These are phyloP conservation scores for Drosophila novamexicana DNA, from an alignment of 1,140 invertebrate genomes.

Conservation along the genomic window DNA sequence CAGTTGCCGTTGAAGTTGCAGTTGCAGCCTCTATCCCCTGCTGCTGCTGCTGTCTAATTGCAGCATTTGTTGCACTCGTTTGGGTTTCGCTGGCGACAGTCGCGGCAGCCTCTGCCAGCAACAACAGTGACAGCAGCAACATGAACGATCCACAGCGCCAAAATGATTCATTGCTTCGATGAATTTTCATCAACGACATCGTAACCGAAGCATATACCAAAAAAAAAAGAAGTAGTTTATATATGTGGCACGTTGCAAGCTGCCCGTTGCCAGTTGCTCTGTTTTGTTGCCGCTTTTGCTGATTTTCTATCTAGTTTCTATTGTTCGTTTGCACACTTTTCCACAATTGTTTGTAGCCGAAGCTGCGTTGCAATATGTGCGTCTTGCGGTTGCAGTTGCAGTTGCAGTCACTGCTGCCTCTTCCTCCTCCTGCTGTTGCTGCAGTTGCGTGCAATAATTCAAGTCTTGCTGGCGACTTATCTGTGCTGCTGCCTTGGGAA, in stretches of 20 bases:
- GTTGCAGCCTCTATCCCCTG: slow-evolving; percentile 1
- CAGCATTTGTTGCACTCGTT: slow-evolving; percentile 80
- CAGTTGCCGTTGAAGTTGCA: slow-evolving; percentile 38
- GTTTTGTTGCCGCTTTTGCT: slow-evolving; percentile 46
- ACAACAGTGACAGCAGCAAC: slow-evolving; percentile 48
- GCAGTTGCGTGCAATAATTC: slow-evolving; percentile 81
- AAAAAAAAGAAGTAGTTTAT: slow-evolving; percentile 26
- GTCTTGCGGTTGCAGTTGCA: slow-evolving; percentile 41
- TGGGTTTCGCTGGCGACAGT: slow-evolving; percentile 68
- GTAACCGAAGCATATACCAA: slow-evolving; percentile 75
- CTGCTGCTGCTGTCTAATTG: slow-evolving; percentile 72
- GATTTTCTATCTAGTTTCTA: slow-evolving; percentile 79
- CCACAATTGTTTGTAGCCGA: slow-evolving; percentile 73
- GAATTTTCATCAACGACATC: slow-evolving; percentile 81
- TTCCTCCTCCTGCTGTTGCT: slow-evolving; percentile 43
- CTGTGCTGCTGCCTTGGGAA: slow-evolving; percentile 76
- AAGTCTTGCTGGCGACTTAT: slow-evolving; percentile 83
- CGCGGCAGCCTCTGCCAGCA: slow-evolving; percentile 25
- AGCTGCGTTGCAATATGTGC: slow-evolving; percentile 35
- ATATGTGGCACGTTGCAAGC: slow-evolving; percentile 33
- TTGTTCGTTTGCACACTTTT: slow-evolving; percentile 77
- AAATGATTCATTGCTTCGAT: slow-evolving; percentile 82
- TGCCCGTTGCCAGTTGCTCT: slow-evolving; percentile 43
- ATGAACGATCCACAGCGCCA: slow-evolving; percentile 65
- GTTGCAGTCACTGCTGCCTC: slow-evolving; percentile 37